Base-by-base conservation (phyloP, 2,888 invertebrate species). In the Branchinecta sandiegonensis region DNA sequence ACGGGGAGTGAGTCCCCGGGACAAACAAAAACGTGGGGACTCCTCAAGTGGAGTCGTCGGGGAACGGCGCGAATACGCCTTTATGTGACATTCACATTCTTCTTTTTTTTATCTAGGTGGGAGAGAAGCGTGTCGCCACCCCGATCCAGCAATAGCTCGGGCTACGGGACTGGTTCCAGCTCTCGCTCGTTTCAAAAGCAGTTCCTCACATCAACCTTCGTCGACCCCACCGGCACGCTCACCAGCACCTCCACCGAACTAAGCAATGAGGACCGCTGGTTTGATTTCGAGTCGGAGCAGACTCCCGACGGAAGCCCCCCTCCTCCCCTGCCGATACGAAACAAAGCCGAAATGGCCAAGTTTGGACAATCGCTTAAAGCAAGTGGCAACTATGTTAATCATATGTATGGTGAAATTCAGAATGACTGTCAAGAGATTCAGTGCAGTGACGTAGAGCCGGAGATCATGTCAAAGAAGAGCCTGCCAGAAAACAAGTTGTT, bases 141-240 rank as follows among this genome's bases (percentile, higher is more conserved):
- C 67, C 83, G 89, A 74, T 86, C 89, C 71, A 86, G 86, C 74
- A 88, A 87, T 76, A 89, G 88, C 80, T 89, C 89, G 50, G 89
- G 89, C 6, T 90, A 90, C 76, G 89, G 89, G 70, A 90, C 90
- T 9, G 89, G 89, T 77, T 80, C 79, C 73, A 80, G 80, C 71
- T 79, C 79, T 68, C 77, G 79, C 71, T 79, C 80, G 4, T 67
- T 50, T 46, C 46, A 67, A 65, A 66, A 46, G 46, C 23, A 64
- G 46, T 23, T 67, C 50, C 8, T 56, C n/a, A 9, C 17, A 14
- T 14, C 14, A 8, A n/a, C 56, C 14, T 56, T 56, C 17, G 17
- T 17, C 9, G 56, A 56, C 56, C 56, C 56, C n/a, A 56, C 56
- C 80, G 83, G 83, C 68, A 82, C 84, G 70, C 79, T 84, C 79